A percentile compares a stretch with the other conserved stretches of the same genome.
Evolutionary conservation across 2,888 invertebrate genomes (phyloP).

Genomic region (Lepidochitona cinerea): DNA sequence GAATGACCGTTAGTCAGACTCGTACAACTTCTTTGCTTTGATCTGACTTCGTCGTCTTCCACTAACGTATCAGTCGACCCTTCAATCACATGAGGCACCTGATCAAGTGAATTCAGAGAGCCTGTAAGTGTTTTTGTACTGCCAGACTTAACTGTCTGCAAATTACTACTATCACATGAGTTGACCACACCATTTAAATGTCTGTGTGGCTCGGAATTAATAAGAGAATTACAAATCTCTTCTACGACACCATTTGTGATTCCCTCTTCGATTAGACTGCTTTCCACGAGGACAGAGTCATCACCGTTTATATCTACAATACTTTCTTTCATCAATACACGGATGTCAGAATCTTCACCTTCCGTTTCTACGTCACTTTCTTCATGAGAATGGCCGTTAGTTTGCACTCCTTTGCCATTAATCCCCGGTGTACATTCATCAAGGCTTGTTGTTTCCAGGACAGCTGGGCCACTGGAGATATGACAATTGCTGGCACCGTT

Average conservation of each 20-base stretch:
- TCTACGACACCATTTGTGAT: constrained; percentile 15
- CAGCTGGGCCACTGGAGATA: neutral
- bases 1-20: neutral
- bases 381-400: constrained; percentile 11
- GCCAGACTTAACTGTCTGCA: neutral
- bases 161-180: constrained; percentile 2
- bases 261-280: constrained; percentile 7
- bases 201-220: neutral
- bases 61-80: constrained; percentile 76
- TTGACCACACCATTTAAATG: neutral
- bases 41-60: constrained; percentile 26
- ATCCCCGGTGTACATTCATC: constrained; percentile 2
- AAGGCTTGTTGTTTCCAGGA: neutral
- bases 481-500: constrained; percentile 5
- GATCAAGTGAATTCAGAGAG: neutral
- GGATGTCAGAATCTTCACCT: constrained; percentile 1
- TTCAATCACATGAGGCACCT: constrained; percentile 51
- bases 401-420: constrained; percentile 9
- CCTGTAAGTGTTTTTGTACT: neutral
- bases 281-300: constrained; percentile 8
- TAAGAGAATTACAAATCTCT: neutral
- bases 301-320: too few species aligned
- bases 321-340: neutral
- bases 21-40: neutral
- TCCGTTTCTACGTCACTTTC: constrained; percentile 11